Evolutionary conservation across 2,888 invertebrate genomes (phyloP), one percentile per base, ranked within the genome.

Genomic region (Ophonus ardosiacus): DNA sequence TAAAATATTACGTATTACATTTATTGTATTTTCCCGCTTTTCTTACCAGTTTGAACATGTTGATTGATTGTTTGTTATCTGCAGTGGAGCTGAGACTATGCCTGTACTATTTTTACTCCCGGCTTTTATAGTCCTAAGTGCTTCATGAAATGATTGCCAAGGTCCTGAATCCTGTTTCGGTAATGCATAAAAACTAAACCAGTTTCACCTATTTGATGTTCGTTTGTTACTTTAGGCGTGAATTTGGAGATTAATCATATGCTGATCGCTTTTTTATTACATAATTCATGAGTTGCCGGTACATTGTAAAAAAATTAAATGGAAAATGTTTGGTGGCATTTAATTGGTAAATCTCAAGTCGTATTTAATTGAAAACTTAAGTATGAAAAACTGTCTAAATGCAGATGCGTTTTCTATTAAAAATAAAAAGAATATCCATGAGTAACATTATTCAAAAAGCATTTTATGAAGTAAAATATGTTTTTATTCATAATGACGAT

Each of bases 81-180:
- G 40, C 71, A 74, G 71, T 40, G 4, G 21, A 24, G 43, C 71
- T 74, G 71, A 74, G 71, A 74, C 71, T 74, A 74, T 74, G 71
- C 40, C 8, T 43, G 43, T 13, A 74, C 43, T 74, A 74, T 43
- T 43, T 18, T 10, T 4, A 17, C 18, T 43, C 18, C 43, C 71
- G 40, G 17, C 71, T 74, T 74, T 43, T 74, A 74, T 74, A 74
- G 40, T 43, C 13, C 10, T 18, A 43, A 17, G 13, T 18, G 18
- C 71, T 74, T 74, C 71, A 74, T 74, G 43, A 74, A 74, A 40
- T 17, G 7, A 74, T 43, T 74, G 43, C 71, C 71, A 74, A 74
- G 71, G 71, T 40, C 71, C 71, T 74, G 40, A 18, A 74, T 74
- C 71, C 71, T 74, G 71, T 74, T 74, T 74, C 38, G 71, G 43